Conservation (phyloP, 2,888 invertebrate genomes). For the Dyspetes luteomarginatus region DNA sequence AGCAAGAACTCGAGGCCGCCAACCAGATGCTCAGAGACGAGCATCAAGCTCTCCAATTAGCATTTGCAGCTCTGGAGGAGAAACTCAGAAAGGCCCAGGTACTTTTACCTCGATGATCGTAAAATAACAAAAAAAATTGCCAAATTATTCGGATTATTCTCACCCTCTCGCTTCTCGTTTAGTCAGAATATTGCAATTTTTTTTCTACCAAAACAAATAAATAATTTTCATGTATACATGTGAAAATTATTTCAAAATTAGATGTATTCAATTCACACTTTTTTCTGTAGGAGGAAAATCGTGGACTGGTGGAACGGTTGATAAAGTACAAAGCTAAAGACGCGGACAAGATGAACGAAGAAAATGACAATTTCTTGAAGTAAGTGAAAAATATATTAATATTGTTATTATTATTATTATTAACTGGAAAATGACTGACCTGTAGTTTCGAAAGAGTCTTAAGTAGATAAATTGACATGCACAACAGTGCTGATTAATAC, state of each 20-base stretch:
- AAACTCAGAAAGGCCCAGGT: constrained; percentile 93
- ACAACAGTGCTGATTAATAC: background rate
- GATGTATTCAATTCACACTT: background rate
- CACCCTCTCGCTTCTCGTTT: background rate
- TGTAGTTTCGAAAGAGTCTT: constrained; percentile 46
- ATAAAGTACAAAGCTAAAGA: constrained; percentile 97
- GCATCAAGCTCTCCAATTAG: constrained; percentile 96
- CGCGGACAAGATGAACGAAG: constrained; percentile 98
- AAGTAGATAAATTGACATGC: constrained; percentile 6
- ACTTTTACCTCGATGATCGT: constrained; percentile 54
- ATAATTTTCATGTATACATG: background rate
- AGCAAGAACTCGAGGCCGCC: constrained; percentile 91
- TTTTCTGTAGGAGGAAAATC: constrained; percentile 93
- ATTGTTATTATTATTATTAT: constrained; percentile 2
- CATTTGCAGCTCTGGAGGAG: constrained; percentile 94
- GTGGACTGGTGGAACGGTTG: constrained; percentile 92
- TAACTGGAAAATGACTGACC: background rate
- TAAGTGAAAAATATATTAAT: constrained; percentile 84
- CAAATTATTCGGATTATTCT: background rate
- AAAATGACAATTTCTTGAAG: constrained; percentile 97
- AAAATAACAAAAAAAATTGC: no score
- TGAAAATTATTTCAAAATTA: background rate
- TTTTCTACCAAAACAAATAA: no score
- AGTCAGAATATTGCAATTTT: no score
- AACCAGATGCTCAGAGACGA: constrained; percentile 97